Conservation (phyloP, 2,888 invertebrate genomes). For the Nezara viridula region DNA sequence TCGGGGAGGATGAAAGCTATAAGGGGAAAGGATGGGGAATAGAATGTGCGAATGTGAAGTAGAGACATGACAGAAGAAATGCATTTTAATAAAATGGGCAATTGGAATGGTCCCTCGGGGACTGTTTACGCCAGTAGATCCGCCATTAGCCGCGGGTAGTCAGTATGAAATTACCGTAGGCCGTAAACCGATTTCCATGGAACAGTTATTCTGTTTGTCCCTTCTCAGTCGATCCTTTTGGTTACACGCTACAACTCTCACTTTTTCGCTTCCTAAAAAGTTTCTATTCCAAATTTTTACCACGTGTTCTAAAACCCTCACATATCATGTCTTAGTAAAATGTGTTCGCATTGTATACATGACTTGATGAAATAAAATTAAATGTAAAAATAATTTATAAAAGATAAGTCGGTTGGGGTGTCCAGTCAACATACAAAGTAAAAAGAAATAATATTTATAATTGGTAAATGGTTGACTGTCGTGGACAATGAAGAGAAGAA, state of each 20-base stretch:
- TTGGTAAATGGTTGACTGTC: no score
- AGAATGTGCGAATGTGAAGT: background rate
- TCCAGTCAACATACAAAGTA: no score
- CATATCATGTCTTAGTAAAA: no score
- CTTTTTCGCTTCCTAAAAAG: background rate
- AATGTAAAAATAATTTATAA: no score
- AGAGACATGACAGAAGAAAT: background rate
- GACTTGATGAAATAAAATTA: no score
- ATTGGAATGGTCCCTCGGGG: background rate
- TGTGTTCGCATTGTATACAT: no score
- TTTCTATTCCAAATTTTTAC: background rate
- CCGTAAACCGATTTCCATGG: slow-evolving; percentile 21
- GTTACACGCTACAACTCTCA: background rate
- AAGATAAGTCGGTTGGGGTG: no score
- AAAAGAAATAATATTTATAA: no score
- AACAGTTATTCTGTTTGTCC: slow-evolving; percentile 13
- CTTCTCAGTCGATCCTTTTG: slow-evolving; percentile 12
- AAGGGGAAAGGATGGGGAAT: background rate
- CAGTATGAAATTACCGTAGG: slow-evolving; percentile 30
- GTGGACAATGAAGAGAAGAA: no score
- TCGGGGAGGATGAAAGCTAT: background rate
- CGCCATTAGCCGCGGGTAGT: background rate
- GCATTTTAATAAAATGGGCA: slow-evolving; percentile 10
- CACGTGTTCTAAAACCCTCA: background rate
- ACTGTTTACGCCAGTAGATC: background rate